Evolutionary conservation across 2,888 invertebrate genomes (phyloP), one percentile per base, ranked within the genome.

Genomic region (Scaptomyza parva): DNA sequence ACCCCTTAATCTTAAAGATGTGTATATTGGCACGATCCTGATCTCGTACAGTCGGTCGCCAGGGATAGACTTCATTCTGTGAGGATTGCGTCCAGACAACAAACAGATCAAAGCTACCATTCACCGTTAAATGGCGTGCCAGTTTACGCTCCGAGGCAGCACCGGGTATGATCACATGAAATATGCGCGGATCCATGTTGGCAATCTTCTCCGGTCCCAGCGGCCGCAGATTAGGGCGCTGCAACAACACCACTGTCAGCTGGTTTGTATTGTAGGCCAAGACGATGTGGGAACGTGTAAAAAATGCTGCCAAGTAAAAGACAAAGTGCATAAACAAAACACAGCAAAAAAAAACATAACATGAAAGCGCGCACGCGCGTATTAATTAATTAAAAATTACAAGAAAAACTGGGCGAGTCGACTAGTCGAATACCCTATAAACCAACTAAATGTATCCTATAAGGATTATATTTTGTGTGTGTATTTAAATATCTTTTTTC

Each of bases 21-120:
- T 97, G 96, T 63, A 98, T 93, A 91, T 98, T 98, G 7, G 97
- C 97, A 76, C 96, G 94, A 91, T 98, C 97, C 89, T 96, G 96
- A 80, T 97, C 95, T 86, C 95, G 94, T 30, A 95, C 93, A 44
- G 96, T 93, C 12, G 98, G 98, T 88, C 96, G 96, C 98, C 98
- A 98, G 0, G 98, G 98, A 86, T 97, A 97, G 0, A 98, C 97
- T 90, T 98, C 97, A 69, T 96, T 96, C 73, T 95, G 94, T 9
- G 95, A 94, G 37, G 95, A 95, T 79, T 96, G 94, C 92, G 97
- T 97, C 97, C 98, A 98, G 41, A 97, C 94, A 22, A 97, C 93
- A 44, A 96, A 92, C 91, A 93, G 74, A 81, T 92, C 92, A 45
- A 79, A 89, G 62, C 90, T 91, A 12, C 84, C 86, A 74, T 92